Conservation (phyloP, 2,797 vertebrate genomes). For the Manis pentadactyla region DNA sequence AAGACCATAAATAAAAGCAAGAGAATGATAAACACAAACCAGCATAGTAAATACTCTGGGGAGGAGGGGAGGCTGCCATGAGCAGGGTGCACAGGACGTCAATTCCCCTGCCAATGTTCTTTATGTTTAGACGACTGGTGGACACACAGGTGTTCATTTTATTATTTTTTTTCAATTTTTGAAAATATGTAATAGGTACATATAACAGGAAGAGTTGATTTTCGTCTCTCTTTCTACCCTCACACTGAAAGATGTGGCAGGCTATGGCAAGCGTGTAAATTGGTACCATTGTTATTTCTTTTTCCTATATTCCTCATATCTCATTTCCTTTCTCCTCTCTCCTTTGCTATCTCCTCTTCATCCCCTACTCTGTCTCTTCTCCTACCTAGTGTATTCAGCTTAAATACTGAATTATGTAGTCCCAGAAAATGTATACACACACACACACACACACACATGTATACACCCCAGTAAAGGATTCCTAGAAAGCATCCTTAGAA, state of each 20-base stretch:
- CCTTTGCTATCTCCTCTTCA: not conserved
- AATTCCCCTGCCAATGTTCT: not conserved
- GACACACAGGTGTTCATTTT: not conserved
- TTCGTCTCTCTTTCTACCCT: not conserved
- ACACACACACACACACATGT: not conserved
- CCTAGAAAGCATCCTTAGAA: not conserved
- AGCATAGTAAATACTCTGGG: not conserved
- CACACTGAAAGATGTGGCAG: not conserved
- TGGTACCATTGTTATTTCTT: not conserved
- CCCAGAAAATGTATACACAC: not conserved
- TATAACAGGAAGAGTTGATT: not conserved
- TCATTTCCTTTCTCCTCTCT: not conserved
- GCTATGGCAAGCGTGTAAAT: not conserved
- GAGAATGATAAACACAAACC: not conserved
- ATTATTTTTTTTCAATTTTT: not conserved
- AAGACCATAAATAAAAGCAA: slow-evolving; percentile 32
- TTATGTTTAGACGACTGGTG: not conserved
- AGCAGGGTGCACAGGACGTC: not conserved
- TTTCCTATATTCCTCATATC: not conserved
- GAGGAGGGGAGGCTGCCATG: not conserved
- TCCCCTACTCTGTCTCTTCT: not conserved
- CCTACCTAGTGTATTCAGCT: not conserved
- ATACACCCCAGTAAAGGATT: not conserved
- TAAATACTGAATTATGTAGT: not conserved
- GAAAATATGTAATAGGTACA: not conserved